Conservation (phyloP, 1,140 invertebrate genomes). For the Gonatopus flavifemur region DNA sequence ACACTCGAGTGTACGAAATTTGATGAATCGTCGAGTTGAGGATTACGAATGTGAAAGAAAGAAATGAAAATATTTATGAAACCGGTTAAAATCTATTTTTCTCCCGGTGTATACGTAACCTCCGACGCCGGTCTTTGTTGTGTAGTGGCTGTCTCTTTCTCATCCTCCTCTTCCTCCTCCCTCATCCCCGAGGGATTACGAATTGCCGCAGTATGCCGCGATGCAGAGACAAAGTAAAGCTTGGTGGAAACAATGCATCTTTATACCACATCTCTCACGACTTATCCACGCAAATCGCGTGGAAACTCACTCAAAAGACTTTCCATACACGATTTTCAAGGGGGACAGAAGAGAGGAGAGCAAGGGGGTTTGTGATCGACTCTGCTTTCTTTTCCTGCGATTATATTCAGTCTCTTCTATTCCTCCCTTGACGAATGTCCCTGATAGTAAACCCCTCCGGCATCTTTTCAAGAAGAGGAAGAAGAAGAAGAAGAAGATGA, state of each 20-base stretch:
- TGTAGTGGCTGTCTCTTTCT: neutral
- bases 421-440: neutral
- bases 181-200: conserved; percentile 32
- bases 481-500: too few relatives aligned
- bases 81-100: too few relatives aligned
- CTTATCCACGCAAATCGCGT: conserved; percentile 26
- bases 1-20: too few relatives aligned
- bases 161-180: conserved; percentile 1
- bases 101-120: conserved; percentile 14
- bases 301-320: conserved; percentile 33
- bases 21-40: too few relatives aligned
- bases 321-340: too few relatives aligned
- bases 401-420: neutral
- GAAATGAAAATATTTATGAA: too few relatives aligned
- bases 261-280: too few relatives aligned
- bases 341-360: too few relatives aligned
- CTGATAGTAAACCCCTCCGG: neutral
- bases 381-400: neutral
- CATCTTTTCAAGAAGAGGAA: neutral
- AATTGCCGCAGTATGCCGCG: conserved; percentile 37
- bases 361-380: too few relatives aligned
- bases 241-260: too few relatives aligned
- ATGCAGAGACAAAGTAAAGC: conserved; percentile 29
- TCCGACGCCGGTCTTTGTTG: conserved; percentile 12
- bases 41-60: too few relatives aligned